These are phyloP conservation scores for Haliclystus octoradiatus DNA, from an alignment of 30 jellyfish, hydroid and myxozoan species.

Conservation along the genomic window DNA sequence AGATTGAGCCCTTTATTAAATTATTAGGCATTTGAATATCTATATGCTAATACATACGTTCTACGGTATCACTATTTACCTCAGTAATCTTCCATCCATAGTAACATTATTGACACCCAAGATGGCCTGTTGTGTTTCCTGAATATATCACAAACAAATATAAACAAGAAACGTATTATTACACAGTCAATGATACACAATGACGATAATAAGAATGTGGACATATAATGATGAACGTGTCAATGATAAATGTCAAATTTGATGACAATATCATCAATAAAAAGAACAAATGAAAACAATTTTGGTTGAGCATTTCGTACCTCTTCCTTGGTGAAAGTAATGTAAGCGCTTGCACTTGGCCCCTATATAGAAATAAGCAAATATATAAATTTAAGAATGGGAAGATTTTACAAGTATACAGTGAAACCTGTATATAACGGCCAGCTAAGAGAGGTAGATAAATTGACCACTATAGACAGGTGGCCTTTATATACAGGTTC, in stretches of 20 bases:
- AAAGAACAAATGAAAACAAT: background rate
- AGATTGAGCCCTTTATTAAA: too few species aligned
- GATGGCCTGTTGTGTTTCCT: conserved; percentile 88
- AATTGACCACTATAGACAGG: too few species aligned
- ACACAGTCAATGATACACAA: background rate
- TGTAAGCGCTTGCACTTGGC: conserved; percentile 98
- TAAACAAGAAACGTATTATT: background rate
- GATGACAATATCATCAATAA: background rate
- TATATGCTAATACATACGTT: too few species aligned
- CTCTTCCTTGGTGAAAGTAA: conserved; percentile 88
- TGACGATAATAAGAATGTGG: background rate
- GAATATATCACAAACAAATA: background rate
- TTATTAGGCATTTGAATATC: too few species aligned
- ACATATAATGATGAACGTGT: background rate
- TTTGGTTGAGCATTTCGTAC: conserved; percentile 10
- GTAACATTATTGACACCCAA: conserved; percentile 58
- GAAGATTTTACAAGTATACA: too few species aligned
- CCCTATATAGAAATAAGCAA: conserved; percentile 57
- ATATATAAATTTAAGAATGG: too few species aligned
- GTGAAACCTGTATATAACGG: too few species aligned
- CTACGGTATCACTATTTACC: too few species aligned
- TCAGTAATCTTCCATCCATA: conserved; percentile 43
- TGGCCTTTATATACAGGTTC: too few species aligned
- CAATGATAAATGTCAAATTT: too few species aligned
- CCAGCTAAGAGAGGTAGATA: too few species aligned